Evolutionary conservation across 2,888 invertebrate species (phyloP).

Genomic region (Caradrina kadenii): DNA sequence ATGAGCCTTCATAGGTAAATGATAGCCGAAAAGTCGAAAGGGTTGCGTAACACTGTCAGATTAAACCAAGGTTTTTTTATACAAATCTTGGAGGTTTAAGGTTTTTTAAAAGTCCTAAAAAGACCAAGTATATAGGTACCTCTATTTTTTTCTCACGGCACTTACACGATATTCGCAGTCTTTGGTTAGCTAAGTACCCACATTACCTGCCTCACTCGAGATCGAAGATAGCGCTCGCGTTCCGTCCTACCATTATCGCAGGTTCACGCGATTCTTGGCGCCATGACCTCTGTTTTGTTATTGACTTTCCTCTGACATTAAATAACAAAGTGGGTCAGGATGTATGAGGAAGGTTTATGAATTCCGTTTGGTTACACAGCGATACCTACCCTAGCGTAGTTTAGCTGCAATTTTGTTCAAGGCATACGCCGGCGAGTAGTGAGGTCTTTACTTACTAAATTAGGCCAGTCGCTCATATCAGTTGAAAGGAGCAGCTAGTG

Average conservation of each 20-base stretch:
- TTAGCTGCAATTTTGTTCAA: conserved; percentile 17
- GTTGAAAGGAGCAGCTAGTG: conserved; percentile 64
- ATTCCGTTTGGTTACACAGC: conserved; percentile 42
- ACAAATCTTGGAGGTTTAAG: conserved; percentile 14
- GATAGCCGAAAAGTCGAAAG: conserved; percentile 12
- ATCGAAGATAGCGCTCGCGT: conserved; percentile 79
- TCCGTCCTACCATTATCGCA: conserved; percentile 75
- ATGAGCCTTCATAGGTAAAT: conserved; percentile 40
- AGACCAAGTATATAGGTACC: neutral
- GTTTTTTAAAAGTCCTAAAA: neutral
- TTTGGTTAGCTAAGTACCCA: conserved; percentile 41
- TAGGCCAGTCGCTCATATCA: conserved; percentile 44
- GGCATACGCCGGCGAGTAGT: conserved; percentile 21
- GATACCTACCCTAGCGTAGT: neutral
- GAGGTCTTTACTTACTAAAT: conserved; percentile 49
- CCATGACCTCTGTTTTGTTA: conserved; percentile 82
- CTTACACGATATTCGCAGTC: conserved; percentile 42
- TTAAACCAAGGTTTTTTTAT: conserved; percentile 31
- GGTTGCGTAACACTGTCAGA: conserved; percentile 38
- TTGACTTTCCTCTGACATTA: conserved; percentile 78
- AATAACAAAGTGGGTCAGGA: conserved; percentile 66
- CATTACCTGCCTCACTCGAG: conserved; percentile 68
- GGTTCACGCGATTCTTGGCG: conserved; percentile 83
- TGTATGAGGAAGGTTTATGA: conserved; percentile 51
- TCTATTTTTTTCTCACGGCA: conserved; percentile 39